Percentiles rank a stretch among this genome's conserved stretches.
Evolutionary conservation across 2,113 vertebrate genomes (phyloP).

Genomic region (Podilymbus podiceps): DNA sequence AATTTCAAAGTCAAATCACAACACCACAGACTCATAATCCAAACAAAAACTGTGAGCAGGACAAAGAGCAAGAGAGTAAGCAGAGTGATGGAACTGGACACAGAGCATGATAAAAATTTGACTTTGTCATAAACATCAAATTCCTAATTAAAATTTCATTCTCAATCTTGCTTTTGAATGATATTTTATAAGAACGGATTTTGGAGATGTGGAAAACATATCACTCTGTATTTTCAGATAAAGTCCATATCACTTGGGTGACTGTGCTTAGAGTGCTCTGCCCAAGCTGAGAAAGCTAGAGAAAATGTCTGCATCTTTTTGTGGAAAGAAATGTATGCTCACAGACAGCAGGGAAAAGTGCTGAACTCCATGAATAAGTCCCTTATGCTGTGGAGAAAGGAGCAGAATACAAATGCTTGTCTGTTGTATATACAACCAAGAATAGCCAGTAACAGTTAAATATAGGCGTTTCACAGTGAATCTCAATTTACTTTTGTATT

Average conservation of each 20-base stretch:
- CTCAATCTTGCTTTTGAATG: neutral
- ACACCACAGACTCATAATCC: neutral
- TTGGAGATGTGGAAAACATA: neutral
- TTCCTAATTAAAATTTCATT: neutral
- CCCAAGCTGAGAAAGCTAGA: neutral
- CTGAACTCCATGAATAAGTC: neutral
- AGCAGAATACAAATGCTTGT: neutral
- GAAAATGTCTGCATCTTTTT: neutral
- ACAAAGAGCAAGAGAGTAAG: accelerated
- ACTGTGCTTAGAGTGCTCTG: neutral
- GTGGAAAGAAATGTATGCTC: neutral
- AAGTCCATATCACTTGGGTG: neutral
- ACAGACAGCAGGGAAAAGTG: neutral
- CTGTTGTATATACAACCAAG: neutral
- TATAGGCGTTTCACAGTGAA: neutral
- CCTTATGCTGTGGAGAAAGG: neutral
- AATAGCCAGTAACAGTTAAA: neutral
- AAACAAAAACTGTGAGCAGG: neutral
- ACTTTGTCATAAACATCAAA: neutral
- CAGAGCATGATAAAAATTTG: neutral
- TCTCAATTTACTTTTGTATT: neutral
- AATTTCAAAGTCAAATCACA: neutral
- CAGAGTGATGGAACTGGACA: neutral
- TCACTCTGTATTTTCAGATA: neutral
- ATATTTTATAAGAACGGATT: neutral